These are phyloP conservation scores for Ctenodactylus gundi DNA, from an alignment of 2,113 vertebrate species.

Conservation along the genomic window DNA sequence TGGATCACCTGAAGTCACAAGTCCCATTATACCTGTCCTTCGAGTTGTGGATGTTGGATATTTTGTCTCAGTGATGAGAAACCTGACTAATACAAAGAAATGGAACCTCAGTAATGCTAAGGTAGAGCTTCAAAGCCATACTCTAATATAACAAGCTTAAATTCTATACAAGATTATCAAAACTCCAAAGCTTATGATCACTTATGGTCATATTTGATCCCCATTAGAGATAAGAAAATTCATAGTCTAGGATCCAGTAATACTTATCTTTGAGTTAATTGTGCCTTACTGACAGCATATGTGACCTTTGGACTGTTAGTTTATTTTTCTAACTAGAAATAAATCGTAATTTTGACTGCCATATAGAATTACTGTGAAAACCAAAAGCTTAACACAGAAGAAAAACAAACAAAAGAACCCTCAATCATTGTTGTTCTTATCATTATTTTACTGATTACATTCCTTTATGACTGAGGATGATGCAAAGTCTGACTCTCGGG, in stretches of 20 bases:
- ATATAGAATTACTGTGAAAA: neutral
- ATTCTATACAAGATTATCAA: neutral
- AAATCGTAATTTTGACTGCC: neutral
- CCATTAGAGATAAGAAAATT: conserved; percentile 10
- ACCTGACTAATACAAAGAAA: neutral
- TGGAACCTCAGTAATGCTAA: neutral
- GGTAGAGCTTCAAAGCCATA: neutral
- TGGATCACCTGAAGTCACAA: too few relatives aligned
- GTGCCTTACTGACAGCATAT: neutral
- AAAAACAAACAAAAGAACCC: neutral
- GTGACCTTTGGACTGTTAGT: neutral
- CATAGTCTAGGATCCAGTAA: neutral
- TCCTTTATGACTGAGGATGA: neutral
- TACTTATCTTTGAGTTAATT: neutral
- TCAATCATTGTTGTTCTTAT: neutral
- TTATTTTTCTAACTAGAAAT: conserved; percentile 15
- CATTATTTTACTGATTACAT: neutral
- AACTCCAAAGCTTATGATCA: neutral
- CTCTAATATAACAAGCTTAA: neutral
- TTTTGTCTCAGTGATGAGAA: neutral
- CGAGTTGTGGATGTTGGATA: neutral
- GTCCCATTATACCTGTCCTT: neutral
- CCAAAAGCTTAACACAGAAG: neutral
- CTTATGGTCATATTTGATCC: neutral
- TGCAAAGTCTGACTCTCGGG: neutral